phyloP scores from a whole-genome alignment of 2,113 vertebrate species.

The Eulemur rufifrons region DNA sequence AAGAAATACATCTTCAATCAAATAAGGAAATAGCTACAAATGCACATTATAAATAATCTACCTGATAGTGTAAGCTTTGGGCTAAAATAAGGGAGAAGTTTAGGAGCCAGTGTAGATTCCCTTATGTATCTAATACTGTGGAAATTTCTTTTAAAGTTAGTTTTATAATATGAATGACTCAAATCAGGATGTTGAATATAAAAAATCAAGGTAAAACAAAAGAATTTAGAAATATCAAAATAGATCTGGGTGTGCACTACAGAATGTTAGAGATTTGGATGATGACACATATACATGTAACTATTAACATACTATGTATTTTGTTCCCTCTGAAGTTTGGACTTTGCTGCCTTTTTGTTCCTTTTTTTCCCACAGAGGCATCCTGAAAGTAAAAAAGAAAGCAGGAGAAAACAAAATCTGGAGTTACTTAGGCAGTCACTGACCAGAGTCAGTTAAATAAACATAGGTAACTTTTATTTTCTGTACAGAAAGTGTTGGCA shows the following conservation, averaged over 20 bases:
- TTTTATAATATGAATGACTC: background rate
- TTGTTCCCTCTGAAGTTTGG: background rate
- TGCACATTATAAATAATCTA: background rate
- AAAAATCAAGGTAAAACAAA: background rate
- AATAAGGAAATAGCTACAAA: background rate
- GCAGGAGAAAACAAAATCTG: background rate
- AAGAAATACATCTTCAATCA: background rate
- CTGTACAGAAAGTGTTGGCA: background rate
- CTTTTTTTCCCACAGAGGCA: background rate
- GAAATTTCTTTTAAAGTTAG: background rate
- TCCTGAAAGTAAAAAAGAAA: background rate
- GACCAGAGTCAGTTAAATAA: background rate
- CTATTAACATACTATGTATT: accelerated
- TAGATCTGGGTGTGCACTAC: accelerated
- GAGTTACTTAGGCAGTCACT: background rate
- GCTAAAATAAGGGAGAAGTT: background rate
- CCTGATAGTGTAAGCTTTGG: background rate
- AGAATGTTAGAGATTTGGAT: background rate
- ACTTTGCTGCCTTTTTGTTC: background rate
- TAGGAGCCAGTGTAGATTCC: accelerated
- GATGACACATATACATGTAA: background rate
- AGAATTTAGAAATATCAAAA: background rate
- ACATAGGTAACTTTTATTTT: background rate
- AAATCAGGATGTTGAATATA: background rate
- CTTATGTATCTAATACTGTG: background rate